Evolutionary conservation across 2,888 invertebrate species (phyloP), one percentile per base, ranked within the genome.

Genomic region (Alitta virens): DNA sequence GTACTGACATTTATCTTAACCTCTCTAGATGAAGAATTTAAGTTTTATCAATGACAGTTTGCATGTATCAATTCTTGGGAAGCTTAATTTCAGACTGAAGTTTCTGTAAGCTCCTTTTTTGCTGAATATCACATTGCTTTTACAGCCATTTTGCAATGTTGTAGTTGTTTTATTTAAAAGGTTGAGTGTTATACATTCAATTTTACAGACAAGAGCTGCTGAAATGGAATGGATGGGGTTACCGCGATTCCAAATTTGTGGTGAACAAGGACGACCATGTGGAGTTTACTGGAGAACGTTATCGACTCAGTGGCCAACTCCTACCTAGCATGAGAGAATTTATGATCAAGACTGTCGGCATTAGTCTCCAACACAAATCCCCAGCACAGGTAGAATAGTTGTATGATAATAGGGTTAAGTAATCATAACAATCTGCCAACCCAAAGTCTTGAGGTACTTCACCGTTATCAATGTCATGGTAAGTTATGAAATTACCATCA

Each of bases 141-240:
- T 5, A 33, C 33, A 5, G 5, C 33, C 33, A n/a, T n/a, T n/a
- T n/a, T n/a, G n/a, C n/a, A n/a, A n/a, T n/a, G n/a, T n/a, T n/a
- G n/a, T n/a, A n/a, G n/a, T n/a, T 33, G 33, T 33, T 33, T 12
- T 33, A 33, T 7, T 33, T 33, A 33, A 12, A 5, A 5, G 5
- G 12, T 12, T 12, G 12, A 33, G 33, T 33, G 33, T n/a, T 12
- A 33, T 33, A 33, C 5, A 33, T 33, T 7, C 33, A 33, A 12
- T 16, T 51, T 69, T 73, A 24, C 85, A 96, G 96, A 75, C 93
- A 95, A 83, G 90, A 94, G 59, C 82, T 92, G 40, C 84, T 98
- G 56, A 97, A 95, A 85, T 98, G 98, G 98, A 95, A 97, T 84
- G 99, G 99, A 24, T 99, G 99, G 99, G 99, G 99, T n/a, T 99